Base-by-base conservation (phyloP, 2,797 vertebrate species). In the Sphenopsis melanotis region DNA sequence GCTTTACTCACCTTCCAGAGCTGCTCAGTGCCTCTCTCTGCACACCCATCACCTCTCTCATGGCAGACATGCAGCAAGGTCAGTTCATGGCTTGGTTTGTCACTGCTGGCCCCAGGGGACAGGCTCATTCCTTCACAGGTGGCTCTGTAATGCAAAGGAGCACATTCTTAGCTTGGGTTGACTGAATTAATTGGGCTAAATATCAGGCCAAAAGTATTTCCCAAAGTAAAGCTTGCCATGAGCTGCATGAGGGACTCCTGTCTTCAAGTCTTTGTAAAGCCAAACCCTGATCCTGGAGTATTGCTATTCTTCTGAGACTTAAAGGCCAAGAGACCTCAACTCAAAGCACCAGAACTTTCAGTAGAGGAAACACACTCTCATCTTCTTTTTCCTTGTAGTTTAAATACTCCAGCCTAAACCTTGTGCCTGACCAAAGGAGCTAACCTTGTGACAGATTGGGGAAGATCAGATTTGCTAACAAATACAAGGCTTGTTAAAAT, bases 191-290 rank as follows among this genome's bases (percentile, higher is more conserved):
- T 15, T 18, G 8, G 44, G 22, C 20, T 75, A 69, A 88, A 26
- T 17, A 78, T 65, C 26, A 64, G 7, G 10, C 12, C 11, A 9
- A 11, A 65, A 72, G 17, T 10, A 59, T 39, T 72, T 37, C 49
- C 21, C 20, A 29, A 66, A 56, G 20, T 17, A 52, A 59, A 81
- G 32, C 11, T 75, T 65, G 37, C 24, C 66, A 56, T 9, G 13
- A 71, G 12, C n/a, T 14, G 4, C 41, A 68, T 0, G 1, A 11
- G 19, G 13, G 16, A 47, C 12, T 72, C 24, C 19, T 5, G 3
- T 20, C 50, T 46, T 71, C 16, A 36, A 4, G 21, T 6, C 49
- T 52, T 29, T 57, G 42, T 49, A 11, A 65, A 37, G 42, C 15
- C 80, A 78, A 69, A 12, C 11, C 11, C 39, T 36, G 21, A 52